A percentile compares a stretch with the other conserved stretches of the same genome.
phyloP scores from a whole-genome alignment of 2,888 invertebrate species.

The Lasioglossum pauxillum region DNA sequence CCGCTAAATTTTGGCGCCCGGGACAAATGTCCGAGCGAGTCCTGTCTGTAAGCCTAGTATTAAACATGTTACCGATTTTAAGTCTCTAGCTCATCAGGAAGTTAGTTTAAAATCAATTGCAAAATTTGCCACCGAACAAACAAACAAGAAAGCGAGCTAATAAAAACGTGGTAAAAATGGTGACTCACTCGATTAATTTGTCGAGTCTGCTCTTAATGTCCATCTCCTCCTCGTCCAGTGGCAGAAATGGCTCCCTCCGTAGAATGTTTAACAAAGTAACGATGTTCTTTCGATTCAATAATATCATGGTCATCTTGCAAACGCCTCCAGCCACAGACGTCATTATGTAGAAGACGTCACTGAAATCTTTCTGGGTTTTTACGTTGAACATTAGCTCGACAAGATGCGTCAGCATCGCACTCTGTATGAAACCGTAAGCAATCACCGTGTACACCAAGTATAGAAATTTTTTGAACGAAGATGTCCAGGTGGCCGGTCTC shows the following conservation, averaged over 20 bases:
- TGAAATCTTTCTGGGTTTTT: conserved; percentile 55
- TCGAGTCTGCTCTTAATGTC: conserved; percentile 42
- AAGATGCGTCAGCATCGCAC: conserved; percentile 38
- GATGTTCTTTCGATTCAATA: conserved; percentile 45
- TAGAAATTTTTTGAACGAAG: conserved; percentile 8
- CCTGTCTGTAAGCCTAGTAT: too few species aligned
- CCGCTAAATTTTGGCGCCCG: too few species aligned
- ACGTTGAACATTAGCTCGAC: conserved; percentile 55
- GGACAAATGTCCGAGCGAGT: too few species aligned
- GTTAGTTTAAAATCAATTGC: too few species aligned
- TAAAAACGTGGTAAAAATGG: too few species aligned
- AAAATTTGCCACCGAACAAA: too few species aligned
- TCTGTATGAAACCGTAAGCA: conserved; percentile 26
- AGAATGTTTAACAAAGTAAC: conserved; percentile 20
- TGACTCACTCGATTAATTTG: conserved; percentile 26
- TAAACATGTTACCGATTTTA: too few species aligned
- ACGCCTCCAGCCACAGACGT: conserved; percentile 48
- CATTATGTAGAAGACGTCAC: conserved; percentile 63
- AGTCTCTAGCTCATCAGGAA: too few species aligned
- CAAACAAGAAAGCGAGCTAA: too few species aligned
- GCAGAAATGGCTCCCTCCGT: conserved; percentile 18
- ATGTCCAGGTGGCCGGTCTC: not conserved
- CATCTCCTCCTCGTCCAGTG: conserved; percentile 25
- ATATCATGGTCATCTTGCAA: conserved; percentile 59
- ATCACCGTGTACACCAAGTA: too few species aligned